These are phyloP conservation scores for Microtus californicus DNA, from an alignment of 2,797 vertebrate species.

Conservation along the genomic window DNA sequence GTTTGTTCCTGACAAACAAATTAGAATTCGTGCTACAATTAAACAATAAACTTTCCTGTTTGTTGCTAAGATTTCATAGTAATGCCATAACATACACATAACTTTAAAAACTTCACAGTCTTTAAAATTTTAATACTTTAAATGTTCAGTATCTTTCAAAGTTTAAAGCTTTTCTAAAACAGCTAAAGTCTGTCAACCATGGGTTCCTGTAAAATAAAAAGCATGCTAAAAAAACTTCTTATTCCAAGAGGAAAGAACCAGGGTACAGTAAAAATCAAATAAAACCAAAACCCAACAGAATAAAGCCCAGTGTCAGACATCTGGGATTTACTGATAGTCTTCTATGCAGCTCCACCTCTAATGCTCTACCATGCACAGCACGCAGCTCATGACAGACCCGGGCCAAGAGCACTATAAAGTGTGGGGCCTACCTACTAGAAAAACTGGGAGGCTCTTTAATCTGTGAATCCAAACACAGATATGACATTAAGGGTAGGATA, in stretches of 20 bases:
- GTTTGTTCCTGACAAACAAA: too few relatives aligned
- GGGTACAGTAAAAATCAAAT: background rate
- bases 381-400: background rate
- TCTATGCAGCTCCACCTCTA: rapidly evolving
- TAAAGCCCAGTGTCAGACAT: background rate
- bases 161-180: background rate
- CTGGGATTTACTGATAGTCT: background rate
- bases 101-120: background rate
- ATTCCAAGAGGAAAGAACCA: background rate
- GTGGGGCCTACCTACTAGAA: constrained; percentile 4
- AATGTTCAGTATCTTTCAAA: background rate
- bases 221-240: background rate
- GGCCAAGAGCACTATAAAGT: too few relatives aligned
- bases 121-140: background rate
- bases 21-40: too few relatives aligned
- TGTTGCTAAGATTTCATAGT: background rate
- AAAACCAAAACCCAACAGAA: background rate
- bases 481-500: constrained; percentile 59
- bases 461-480: constrained; percentile 69
- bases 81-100: background rate
- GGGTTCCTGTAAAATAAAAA: background rate
- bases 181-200: background rate
- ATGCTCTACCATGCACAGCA: background rate
- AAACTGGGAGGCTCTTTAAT: constrained; percentile 16
- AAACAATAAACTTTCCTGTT: background rate